Conservation (phyloP, 1,140 invertebrate genomes). For the Lepeophtheirus salmonis region DNA sequence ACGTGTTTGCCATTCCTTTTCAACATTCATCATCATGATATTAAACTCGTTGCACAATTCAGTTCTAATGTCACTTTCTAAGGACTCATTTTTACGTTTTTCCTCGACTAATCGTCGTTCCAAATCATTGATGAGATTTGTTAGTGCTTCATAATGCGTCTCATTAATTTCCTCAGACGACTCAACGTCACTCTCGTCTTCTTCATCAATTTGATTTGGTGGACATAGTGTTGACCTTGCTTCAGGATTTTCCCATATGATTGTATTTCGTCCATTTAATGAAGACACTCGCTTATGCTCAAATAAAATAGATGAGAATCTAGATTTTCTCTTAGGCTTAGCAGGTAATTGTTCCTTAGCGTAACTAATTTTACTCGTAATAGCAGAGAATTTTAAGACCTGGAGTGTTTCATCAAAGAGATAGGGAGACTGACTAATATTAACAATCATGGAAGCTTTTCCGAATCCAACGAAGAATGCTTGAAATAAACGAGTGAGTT, state of each 20-base stretch:
- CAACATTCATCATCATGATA: constrained; percentile 22
- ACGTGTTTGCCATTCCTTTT: constrained; percentile 21
- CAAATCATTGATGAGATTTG: constrained; percentile 20
- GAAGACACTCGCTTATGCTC: constrained; percentile 4
- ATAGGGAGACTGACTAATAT: constrained; percentile 12
- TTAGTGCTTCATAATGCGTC: constrained; percentile 17
- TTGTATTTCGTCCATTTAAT: background rate
- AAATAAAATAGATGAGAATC: constrained; percentile 19
- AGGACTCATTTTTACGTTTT: constrained; percentile 20
- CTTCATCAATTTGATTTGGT: background rate
- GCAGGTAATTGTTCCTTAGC: constrained; percentile 5
- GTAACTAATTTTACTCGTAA: constrained; percentile 8
- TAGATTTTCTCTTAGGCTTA: constrained; percentile 24
- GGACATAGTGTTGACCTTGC: constrained; percentile 6
- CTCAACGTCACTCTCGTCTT: background rate
- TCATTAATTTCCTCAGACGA: constrained; percentile 1
- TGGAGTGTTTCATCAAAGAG: constrained; percentile 18
- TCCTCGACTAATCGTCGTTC: constrained; percentile 20
- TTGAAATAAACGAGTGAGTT: constrained; percentile 8
- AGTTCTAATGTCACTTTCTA: constrained; percentile 20
- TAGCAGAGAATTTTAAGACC: constrained; percentile 14
- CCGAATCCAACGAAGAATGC: constrained; percentile 1
- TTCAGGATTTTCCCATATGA: constrained; percentile 5
- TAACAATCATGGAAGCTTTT: constrained; percentile 15
- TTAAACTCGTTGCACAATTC: constrained; percentile 23